Evolutionary conservation across 1,140 invertebrate species (phyloP), one percentile per base, ranked within the genome.

Genomic region (Solenopsis fugax): DNA sequence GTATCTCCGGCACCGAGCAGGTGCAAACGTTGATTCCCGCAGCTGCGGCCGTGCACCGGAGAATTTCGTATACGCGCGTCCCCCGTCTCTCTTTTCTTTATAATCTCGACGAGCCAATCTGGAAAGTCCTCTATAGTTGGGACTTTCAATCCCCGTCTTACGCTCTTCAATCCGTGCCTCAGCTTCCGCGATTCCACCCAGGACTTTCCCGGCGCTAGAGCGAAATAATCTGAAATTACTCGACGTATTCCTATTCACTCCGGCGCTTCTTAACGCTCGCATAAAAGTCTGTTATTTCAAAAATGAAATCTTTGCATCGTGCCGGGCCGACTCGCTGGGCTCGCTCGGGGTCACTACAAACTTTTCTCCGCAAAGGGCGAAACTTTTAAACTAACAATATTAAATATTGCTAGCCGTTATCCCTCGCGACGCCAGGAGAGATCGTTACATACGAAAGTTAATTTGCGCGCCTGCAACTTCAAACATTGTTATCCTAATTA

Each of bases 11-110:
- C 21, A 45, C 45, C 45, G 72, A 72, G 84, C 90, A 91, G 90
- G 90, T 91, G 90, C 90, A 84, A 91, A 73, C 65, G 62, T 87
- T 75, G 90, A 91, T 91, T 91, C 41, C 87, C 72, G 82, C 89
- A 90, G 89, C 90, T 90, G 90, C 78, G 50, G 29, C 58, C 65
- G 60, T 81, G 87, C 65, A 54, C 48, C 85, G 54, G 50, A 87
- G 78, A 89, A 89, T 89, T 76, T 80, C 41, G 72, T 60, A 29
- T 29, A 56, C 73, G 58, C 73, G 58, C 60, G 62, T 75, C 54
- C 72, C 45, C 6, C 41, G 54, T 81, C 75, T 86, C 71, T 24
- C 45, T 60, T 72, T 82, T 72, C 34, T 85, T 85, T 78, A 78
- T 77, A 85, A 85, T 85, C 82, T 78, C 73, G 60, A 34, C 50